Evolutionary conservation across 2,113 vertebrate species (phyloP).

Genomic region (Dolichotis patagonum): DNA sequence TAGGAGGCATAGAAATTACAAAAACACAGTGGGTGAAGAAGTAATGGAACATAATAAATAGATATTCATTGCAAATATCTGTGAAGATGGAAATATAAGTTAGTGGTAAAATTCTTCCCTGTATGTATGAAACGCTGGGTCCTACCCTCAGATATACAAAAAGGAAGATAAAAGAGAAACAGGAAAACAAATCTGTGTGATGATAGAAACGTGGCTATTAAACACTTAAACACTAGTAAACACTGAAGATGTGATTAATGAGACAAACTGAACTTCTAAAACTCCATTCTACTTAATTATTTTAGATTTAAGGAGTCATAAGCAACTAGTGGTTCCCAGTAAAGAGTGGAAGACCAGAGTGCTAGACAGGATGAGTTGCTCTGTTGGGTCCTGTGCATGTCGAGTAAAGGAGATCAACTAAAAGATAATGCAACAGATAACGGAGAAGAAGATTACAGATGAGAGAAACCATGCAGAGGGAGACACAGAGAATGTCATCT

Average conservation of each 20-base stretch:
- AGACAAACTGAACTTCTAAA: not conserved
- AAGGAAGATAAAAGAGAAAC: not conserved
- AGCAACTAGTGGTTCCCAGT: not conserved
- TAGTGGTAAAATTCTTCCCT: not conserved
- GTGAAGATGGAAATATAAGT: not conserved
- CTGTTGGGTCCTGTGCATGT: not conserved
- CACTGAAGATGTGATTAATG: not conserved
- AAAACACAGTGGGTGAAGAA: not conserved
- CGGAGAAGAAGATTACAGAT: not conserved
- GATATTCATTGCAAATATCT: not conserved
- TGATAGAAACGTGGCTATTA: not conserved
- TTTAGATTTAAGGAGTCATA: not conserved
- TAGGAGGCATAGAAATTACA: not conserved
- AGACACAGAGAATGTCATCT: not conserved
- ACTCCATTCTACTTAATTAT: not conserved
- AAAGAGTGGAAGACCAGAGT: not conserved
- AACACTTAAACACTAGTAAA: not conserved
- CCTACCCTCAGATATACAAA: not conserved
- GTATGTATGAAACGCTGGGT: no score
- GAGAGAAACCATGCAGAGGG: not conserved
- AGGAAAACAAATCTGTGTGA: not conserved
- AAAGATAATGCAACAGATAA: not conserved
- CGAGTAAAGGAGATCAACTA: not conserved
- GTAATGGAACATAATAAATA: not conserved
- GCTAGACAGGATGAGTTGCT: not conserved